A percentile compares a stretch with the other conserved stretches of the same genome.
Evolutionary conservation across 2,888 invertebrate genomes (phyloP).

Genomic region (Chironomus riparius): DNA sequence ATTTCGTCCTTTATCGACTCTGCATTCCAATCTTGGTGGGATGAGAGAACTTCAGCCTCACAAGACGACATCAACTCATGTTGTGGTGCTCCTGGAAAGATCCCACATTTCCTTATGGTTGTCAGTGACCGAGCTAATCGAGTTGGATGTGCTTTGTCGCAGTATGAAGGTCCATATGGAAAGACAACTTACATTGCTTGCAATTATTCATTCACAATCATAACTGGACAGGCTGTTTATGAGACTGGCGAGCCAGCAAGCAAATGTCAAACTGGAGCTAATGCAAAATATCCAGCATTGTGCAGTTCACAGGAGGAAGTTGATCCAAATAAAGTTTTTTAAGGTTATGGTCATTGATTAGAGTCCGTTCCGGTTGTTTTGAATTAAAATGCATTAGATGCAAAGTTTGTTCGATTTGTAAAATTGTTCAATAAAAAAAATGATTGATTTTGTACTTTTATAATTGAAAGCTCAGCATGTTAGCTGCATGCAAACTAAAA

Average conservation of each 20-base stretch:
- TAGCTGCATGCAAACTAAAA: no score
- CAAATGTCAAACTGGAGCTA: background rate
- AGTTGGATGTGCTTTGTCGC: constrained; percentile 2
- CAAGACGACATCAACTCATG: background rate
- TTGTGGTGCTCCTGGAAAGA: background rate
- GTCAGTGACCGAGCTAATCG: background rate
- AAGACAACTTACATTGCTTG: background rate
- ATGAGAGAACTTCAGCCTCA: background rate
- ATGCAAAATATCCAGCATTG: background rate
- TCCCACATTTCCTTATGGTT: background rate
- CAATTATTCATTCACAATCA: background rate
- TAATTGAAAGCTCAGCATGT: no score
- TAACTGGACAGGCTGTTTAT: background rate
- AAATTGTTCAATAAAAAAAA: background rate
- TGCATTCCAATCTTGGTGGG: background rate
- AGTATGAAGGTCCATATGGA: background rate
- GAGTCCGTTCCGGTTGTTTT: background rate
- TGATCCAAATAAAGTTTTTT: background rate
- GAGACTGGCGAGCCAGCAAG: background rate
- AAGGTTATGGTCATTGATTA: no score
- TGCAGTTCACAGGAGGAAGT: background rate
- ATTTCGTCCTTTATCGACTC: background rate
- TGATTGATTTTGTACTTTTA: no score
- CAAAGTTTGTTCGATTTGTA: no score
- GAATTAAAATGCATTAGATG: no score